Percentiles rank a stretch among this genome's conserved stretches.
These are phyloP conservation scores for Horisme vitalbata DNA, from an alignment of 2,888 invertebrate species.

Conservation along the genomic window DNA sequence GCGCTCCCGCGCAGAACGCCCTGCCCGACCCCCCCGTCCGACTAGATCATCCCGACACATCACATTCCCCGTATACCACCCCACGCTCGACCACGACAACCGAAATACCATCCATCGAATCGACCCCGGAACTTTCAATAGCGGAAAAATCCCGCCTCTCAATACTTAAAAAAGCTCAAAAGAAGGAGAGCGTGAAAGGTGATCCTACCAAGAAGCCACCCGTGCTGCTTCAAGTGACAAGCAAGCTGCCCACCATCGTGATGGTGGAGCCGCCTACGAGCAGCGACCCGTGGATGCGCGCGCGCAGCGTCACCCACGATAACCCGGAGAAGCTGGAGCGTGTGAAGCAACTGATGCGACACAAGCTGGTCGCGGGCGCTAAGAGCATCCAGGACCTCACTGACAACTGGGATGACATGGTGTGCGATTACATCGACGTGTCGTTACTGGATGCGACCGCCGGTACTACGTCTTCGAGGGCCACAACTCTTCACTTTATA, in stretches of 20 bases:
- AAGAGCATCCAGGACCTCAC: conserved; percentile 62
- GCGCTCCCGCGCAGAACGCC: conserved; percentile 8
- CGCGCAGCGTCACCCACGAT: conserved; percentile 47
- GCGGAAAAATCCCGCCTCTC: conserved; percentile 68
- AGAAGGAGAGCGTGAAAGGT: conserved; percentile 50
- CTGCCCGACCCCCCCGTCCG: conserved; percentile 15
- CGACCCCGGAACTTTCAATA: conserved; percentile 45
- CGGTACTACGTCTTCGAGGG: not conserved
- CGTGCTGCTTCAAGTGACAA: conserved; percentile 63
- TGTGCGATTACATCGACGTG: conserved; percentile 70
- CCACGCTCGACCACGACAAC: conserved; percentile 8
- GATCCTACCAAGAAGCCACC: conserved; percentile 58
- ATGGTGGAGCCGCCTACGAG: conserved; percentile 57
- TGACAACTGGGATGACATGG: conserved; percentile 66
- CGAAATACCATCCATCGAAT: not conserved
- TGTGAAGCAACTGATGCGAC: conserved; percentile 66
- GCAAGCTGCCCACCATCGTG: conserved; percentile 56
- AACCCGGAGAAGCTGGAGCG: conserved; percentile 48
- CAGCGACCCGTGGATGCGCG: conserved; percentile 43
- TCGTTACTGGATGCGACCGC: conserved; percentile 33
- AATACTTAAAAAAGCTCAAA: conserved; percentile 62
- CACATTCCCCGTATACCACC: conserved; percentile 10
- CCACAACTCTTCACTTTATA: not conserved
- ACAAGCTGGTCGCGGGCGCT: conserved; percentile 58
- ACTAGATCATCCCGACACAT: conserved; percentile 5